Base-by-base conservation (phyloP, 2,797 vertebrate genomes). In the Linurgus olivaceus region DNA sequence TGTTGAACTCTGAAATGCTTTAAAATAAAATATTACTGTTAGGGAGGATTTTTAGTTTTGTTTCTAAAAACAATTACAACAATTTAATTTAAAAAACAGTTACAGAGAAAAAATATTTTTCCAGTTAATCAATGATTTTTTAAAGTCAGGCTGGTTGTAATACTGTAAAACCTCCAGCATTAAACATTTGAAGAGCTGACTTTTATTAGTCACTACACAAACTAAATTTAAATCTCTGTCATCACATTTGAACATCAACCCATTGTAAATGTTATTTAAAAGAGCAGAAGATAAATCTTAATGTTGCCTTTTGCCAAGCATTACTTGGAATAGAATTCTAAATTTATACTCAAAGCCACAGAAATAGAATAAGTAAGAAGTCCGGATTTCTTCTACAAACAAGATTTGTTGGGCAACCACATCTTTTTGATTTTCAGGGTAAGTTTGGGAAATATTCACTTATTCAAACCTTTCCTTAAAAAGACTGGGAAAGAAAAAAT, bases 1-100 rank as follows among this genome's bases (percentile, higher is more conserved):
- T 97, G 92, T 98, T 98, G 96, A 98, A 97, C 38, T 97, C 98
- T 88, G 97, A 97, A 96, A 97, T 85, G 54, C 98, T 98, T 94
- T 94, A 96, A 97, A 96, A 94, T 45, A 88, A 97, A 95, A 74
- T 45, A 40, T 67, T 90, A 89, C 7, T 40, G n/a, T 88, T 91
- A 93, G 3, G 13, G 19, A 80, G 25, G n/a, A 57, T 58, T 85
- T 82, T 50, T 66, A 55, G 5, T 68, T 72, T 40, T 1, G 23
- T 48, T 93, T 94, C 65, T 86, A 68, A 74, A 80, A 47, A 38
- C 17, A 91, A 76, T 52, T 58, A 25, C 7, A 86, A 48, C 26
- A 70, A 45, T 37, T 40, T 40, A 54, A 86, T 45, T 28, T 68
- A 48, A 82, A 31, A 71, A 79, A 10, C 7, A 87, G 62, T 42